Base-by-base conservation (phyloP, 2,888 invertebrate species). In the Mantis religiosa region DNA sequence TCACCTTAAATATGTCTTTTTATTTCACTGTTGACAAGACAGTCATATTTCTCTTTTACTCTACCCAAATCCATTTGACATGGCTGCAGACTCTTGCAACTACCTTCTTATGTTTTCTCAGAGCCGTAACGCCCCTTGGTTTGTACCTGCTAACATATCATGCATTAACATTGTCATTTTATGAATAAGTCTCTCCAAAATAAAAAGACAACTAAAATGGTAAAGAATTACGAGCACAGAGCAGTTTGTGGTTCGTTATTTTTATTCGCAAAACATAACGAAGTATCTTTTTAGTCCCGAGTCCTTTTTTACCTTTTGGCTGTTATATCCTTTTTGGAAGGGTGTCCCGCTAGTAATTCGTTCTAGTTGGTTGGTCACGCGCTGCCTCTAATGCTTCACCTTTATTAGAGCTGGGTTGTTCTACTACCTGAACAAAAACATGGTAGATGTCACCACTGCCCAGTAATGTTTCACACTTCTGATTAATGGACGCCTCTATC, bases 351-450 rank as follows among this genome's bases (percentile, higher is more conserved):
- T 34, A 30, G 87, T 82, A 87, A 87, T 87, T 87, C 87, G 87
- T 87, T 87, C 87, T 82, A 87, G 87, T 30, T 82, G 87, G 87
- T 87, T 87, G 82, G 87, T 82, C 82, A 34, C 41, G 87, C 87
- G 25, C n/a, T 28, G 54, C 54, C 20, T 71, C 54, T 71, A 71
- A 71, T 34, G 87, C 82, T 47, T 28, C 85, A 27, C 41, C 85
- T 85, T 84, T 81, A 81, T 81, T 86, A 86, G 20, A 27, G 84
- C 15, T 20, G 28, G n/a, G 54, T 85, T 71, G n/a, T 85, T 54
- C 85, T 85, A 85, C 47, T 47, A 28, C 34, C 47, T 28, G 85
- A 25, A 7, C 14, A 47, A 30, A 85, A 85, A 85, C 47, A 85
- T 85, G 54, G 54, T 71, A 71, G 25, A 71, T 71, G 54, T 71